phyloP scores from a whole-genome alignment of 2,113 vertebrate genomes.

The Lichenostomus cassidix region DNA sequence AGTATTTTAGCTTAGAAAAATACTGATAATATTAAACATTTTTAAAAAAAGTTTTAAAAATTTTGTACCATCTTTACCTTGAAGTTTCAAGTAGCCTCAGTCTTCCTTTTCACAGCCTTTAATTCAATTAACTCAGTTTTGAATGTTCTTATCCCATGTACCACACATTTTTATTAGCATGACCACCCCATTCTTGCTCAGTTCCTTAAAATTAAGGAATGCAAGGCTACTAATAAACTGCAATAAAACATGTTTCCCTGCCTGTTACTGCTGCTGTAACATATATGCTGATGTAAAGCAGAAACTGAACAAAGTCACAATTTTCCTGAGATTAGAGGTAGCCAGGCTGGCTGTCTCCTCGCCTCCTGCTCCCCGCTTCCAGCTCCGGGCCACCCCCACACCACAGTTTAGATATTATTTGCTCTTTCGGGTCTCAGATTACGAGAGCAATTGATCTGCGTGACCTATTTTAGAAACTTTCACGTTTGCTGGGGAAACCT shows the following conservation, averaged over 20 bases:
- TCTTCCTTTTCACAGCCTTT: neutral
- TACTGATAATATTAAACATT: neutral
- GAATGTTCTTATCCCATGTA: neutral
- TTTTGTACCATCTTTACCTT: neutral
- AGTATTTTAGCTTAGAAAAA: neutral
- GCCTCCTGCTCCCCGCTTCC: conserved; percentile 55
- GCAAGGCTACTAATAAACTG: neutral
- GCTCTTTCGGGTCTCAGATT: conserved; percentile 91
- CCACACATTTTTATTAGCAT: neutral
- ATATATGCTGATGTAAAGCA: conserved; percentile 77
- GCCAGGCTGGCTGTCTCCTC: conserved; percentile 97
- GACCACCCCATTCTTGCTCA: neutral
- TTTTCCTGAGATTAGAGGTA: conserved; percentile 89
- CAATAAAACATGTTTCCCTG: neutral
- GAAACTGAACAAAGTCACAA: conserved; percentile 81
- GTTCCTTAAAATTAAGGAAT: neutral
- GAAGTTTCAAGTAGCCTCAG: neutral
- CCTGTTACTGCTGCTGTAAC: neutral
- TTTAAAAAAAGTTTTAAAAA: accelerated
- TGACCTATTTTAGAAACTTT: conserved; percentile 90
- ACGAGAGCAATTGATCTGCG: conserved; percentile 94
- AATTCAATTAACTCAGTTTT: neutral
- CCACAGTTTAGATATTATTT: conserved; percentile 91
- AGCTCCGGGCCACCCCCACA: conserved; percentile 75
- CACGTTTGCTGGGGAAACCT: conserved; percentile 87